phyloP scores from a whole-genome alignment of 2,888 invertebrate species.

The Chouioia cunea region DNA sequence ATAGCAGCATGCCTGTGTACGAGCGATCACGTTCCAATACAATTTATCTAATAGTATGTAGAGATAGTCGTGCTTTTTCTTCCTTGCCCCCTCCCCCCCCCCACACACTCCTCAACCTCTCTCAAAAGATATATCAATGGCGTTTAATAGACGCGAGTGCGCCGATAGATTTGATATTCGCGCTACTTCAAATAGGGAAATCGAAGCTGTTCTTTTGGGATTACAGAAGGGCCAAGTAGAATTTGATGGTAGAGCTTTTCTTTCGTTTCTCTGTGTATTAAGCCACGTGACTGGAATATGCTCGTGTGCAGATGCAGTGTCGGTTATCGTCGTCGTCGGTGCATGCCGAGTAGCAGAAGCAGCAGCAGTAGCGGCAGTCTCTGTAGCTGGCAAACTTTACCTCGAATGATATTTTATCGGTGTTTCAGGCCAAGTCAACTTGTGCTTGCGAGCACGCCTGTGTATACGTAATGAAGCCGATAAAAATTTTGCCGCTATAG shows the following conservation, averaged over 20 bases:
- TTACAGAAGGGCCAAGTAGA: slow-evolving; percentile 21
- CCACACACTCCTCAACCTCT: too few relatives aligned
- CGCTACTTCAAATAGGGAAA: background rate
- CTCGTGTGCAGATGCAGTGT: slow-evolving; percentile 40
- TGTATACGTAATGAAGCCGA: slow-evolving; percentile 8
- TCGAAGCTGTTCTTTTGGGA: too few relatives aligned
- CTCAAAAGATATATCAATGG: too few relatives aligned
- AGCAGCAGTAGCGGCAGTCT: too few relatives aligned
- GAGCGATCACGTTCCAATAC: too few relatives aligned
- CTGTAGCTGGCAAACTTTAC: slow-evolving; percentile 8
- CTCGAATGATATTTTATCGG: slow-evolving; percentile 34
- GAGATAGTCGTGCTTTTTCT: too few relatives aligned
- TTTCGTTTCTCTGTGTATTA: slow-evolving; percentile 58
- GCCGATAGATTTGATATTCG: too few relatives aligned
- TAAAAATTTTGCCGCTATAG: slow-evolving; percentile 11
- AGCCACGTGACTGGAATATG: slow-evolving; percentile 59
- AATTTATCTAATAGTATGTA: too few relatives aligned
- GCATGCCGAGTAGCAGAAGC: slow-evolving; percentile 23
- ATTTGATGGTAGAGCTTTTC: slow-evolving; percentile 41
- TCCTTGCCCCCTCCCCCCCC: too few relatives aligned
- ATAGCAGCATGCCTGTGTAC: too few relatives aligned
- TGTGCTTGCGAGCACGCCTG: background rate
- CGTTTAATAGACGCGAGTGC: too few relatives aligned
- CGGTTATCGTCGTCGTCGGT: slow-evolving; percentile 44
- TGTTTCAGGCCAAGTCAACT: slow-evolving; percentile 4